phyloP scores from a whole-genome alignment of 2,113 vertebrate species.

The Benitochromis conjunctus region DNA sequence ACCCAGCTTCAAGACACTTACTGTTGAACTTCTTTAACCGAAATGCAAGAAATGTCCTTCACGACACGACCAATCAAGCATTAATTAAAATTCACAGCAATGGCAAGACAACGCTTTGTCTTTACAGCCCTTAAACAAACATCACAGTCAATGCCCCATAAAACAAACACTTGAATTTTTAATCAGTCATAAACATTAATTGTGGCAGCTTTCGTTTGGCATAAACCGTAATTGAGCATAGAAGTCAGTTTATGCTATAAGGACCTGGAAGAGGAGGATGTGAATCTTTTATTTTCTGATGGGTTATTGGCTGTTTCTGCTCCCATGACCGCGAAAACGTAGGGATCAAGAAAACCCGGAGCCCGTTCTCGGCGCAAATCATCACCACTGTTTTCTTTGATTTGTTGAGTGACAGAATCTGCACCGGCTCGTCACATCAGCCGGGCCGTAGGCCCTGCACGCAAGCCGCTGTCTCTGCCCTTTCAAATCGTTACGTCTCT shows the following conservation, averaged over 20 bases:
- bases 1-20: not conserved
- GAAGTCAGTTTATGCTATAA: constrained; percentile 44
- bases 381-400: constrained; percentile 4
- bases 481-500: constrained; percentile 12
- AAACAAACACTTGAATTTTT: constrained; percentile 51
- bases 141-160: constrained; percentile 51
- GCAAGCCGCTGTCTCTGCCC: not conserved
- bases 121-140: constrained; percentile 58
- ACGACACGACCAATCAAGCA: constrained; percentile 2
- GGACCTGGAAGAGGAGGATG: not conserved
- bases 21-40: not conserved
- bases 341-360: not conserved
- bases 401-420: constrained; percentile 4
- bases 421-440: not conserved
- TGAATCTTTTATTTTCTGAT: not conserved
- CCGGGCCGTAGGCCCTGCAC: not conserved
- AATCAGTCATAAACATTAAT: constrained; percentile 71
- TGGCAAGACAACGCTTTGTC: constrained; percentile 31
- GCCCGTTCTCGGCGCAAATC: not conserved
- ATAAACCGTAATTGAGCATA: constrained; percentile 66
- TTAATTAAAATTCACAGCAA: constrained; percentile 33
- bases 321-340: not conserved
- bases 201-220: constrained; percentile 56
- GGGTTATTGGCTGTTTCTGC: not conserved
- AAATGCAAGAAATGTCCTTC: constrained; percentile 9